These are phyloP conservation scores for Malacoctenus gilli DNA, from an alignment of 2,797 vertebrate genomes.

Conservation along the genomic window DNA sequence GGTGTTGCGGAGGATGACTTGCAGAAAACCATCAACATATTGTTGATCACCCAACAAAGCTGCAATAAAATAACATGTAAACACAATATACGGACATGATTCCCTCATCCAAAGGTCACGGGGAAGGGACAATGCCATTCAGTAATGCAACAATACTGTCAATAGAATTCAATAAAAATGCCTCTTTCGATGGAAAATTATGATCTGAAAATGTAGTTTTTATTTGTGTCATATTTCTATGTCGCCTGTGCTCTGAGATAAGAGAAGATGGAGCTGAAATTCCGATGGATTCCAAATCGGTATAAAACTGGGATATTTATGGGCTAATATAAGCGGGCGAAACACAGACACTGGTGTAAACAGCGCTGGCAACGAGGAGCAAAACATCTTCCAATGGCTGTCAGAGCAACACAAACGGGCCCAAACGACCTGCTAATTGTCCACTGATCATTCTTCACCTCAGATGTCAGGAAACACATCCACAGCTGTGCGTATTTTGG, in stretches of 20 bases:
- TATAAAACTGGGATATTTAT: no score
- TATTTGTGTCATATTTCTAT: background rate
- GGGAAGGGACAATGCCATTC: background rate
- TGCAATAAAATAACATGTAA: constrained; percentile 12
- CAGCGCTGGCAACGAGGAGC: constrained; percentile 19
- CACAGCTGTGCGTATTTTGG: background rate
- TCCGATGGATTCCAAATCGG: no score
- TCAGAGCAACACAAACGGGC: constrained; percentile 17
- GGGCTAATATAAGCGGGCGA: no score
- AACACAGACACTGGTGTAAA: constrained; percentile 29
- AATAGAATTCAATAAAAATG: background rate
- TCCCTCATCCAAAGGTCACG: constrained; percentile 9
- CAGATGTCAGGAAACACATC: background rate
- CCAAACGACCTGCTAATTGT: no score
- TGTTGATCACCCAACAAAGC: constrained; percentile 4
- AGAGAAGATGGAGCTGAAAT: background rate
- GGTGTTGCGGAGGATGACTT: constrained; percentile 52
- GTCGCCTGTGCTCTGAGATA: background rate
- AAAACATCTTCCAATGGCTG: constrained; percentile 26
- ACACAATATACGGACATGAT: constrained; percentile 17
- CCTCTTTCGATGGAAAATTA: background rate
- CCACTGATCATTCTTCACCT: no score
- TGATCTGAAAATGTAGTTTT: background rate
- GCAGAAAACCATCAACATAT: constrained; percentile 44
- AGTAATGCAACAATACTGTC: background rate